phyloP scores from a whole-genome alignment of 2,113 vertebrate genomes.

The Grantiella picta region DNA sequence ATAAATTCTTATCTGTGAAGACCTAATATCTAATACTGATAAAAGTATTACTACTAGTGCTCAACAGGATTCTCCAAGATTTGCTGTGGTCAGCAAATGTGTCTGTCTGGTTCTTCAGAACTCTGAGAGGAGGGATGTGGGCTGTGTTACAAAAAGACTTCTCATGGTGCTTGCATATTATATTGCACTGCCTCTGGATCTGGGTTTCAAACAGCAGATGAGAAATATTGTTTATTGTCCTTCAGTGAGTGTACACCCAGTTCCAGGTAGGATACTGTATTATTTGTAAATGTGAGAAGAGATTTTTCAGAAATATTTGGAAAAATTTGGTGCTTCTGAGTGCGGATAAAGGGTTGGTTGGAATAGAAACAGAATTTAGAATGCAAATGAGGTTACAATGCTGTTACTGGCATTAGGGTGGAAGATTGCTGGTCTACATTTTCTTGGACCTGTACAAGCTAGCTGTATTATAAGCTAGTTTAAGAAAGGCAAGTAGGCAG shows the following conservation, averaged over 20 bases:
- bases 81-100: neutral
- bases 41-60: neutral
- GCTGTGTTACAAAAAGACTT: neutral
- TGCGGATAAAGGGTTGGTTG: neutral
- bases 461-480: neutral
- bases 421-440: neutral
- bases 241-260: neutral
- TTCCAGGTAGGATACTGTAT: neutral
- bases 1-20: neutral
- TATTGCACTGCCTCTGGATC: neutral
- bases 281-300: neutral
- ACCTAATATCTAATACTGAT: neutral
- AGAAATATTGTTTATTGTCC: neutral
- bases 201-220: neutral
- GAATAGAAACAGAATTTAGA: neutral
- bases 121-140: fast-evolving
- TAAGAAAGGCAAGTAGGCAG: neutral
- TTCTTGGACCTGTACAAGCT: neutral
- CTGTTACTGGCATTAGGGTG: neutral
- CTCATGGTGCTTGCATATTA: neutral
- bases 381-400: neutral
- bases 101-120: neutral
- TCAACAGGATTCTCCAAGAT: neutral
- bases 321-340: neutral
- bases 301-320: neutral